These are phyloP conservation scores for Alitta virens DNA, from an alignment of 2,888 invertebrate species.

Conservation along the genomic window DNA sequence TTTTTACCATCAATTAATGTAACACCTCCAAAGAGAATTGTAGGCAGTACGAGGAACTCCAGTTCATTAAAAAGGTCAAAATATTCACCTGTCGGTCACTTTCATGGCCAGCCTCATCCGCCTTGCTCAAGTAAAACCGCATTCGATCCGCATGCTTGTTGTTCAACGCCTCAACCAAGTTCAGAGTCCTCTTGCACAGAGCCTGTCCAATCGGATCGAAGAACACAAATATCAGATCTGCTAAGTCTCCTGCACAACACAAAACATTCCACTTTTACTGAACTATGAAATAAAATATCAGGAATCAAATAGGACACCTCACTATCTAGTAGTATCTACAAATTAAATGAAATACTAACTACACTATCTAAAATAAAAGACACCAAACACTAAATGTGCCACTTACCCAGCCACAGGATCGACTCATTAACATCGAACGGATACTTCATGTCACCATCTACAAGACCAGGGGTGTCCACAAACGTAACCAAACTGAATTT, in stretches of 20 bases:
- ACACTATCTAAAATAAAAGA: too few species aligned
- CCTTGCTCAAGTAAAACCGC: slow-evolving; percentile 62
- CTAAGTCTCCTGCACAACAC: slow-evolving; percentile 50
- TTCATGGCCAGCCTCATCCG: slow-evolving; percentile 64
- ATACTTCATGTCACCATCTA: slow-evolving; percentile 65
- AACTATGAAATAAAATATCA: too few species aligned
- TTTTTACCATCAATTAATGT: too few species aligned
- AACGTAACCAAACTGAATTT: slow-evolving; percentile 64
- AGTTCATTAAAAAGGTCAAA: too few species aligned
- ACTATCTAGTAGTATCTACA: too few species aligned
- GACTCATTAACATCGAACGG: slow-evolving; percentile 64
- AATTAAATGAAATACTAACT: too few species aligned
- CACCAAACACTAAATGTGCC: too few species aligned
- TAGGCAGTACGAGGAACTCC: too few species aligned
- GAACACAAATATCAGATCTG: slow-evolving; percentile 64
- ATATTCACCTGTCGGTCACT: slow-evolving; percentile 61
- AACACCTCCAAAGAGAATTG: too few species aligned
- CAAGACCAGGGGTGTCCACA: slow-evolving; percentile 64
- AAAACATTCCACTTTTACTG: background rate
- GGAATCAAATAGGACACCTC: too few species aligned
- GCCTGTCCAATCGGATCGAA: slow-evolving; percentile 66
- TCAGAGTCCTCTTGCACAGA: slow-evolving; percentile 62
- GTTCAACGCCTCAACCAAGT: slow-evolving; percentile 62
- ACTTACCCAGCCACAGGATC: slow-evolving; percentile 62
- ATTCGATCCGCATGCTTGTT: slow-evolving; percentile 61